phyloP scores from a whole-genome alignment of 2,888 invertebrate genomes.

The Chelonus formosanus region DNA sequence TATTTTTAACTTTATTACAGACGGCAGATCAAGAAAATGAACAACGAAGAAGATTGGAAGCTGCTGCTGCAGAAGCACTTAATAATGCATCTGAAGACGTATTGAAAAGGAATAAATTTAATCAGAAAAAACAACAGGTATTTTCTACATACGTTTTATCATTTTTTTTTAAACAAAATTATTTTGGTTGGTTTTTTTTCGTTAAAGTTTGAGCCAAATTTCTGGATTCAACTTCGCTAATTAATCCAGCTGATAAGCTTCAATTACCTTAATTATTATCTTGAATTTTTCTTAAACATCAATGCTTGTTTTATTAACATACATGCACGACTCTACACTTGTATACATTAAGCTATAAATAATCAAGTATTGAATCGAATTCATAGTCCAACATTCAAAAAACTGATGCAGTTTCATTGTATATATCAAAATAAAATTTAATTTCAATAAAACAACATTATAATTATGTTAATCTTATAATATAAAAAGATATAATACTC shows the following conservation, averaged over 20 bases:
- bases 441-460: too few species aligned
- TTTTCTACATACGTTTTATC: conserved; percentile 43
- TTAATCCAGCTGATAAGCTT: conserved; percentile 26
- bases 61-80: conserved; percentile 77
- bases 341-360: not conserved
- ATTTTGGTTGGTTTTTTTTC: too few species aligned
- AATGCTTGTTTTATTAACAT: conserved; percentile 27
- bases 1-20: conserved; percentile 65
- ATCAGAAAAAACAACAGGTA: conserved; percentile 93
- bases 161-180: too few species aligned
- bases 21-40: conserved; percentile 93
- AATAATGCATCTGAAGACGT: conserved; percentile 74
- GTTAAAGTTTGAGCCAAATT: too few species aligned
- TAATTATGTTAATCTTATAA: too few species aligned
- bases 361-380: too few species aligned
- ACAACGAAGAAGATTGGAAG: conserved; percentile 85
- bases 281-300: conserved; percentile 6
- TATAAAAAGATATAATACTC: too few species aligned
- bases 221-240: too few species aligned
- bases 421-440: too few species aligned
- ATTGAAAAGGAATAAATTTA: conserved; percentile 77
- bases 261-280: not conserved
- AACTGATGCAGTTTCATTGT: too few species aligned
- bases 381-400: too few species aligned
- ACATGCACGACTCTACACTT: not conserved